Percentiles rank a stretch among this genome's conserved stretches.
phyloP scores from a whole-genome alignment of 2,797 vertebrate species.

The Vipera latastei region DNA sequence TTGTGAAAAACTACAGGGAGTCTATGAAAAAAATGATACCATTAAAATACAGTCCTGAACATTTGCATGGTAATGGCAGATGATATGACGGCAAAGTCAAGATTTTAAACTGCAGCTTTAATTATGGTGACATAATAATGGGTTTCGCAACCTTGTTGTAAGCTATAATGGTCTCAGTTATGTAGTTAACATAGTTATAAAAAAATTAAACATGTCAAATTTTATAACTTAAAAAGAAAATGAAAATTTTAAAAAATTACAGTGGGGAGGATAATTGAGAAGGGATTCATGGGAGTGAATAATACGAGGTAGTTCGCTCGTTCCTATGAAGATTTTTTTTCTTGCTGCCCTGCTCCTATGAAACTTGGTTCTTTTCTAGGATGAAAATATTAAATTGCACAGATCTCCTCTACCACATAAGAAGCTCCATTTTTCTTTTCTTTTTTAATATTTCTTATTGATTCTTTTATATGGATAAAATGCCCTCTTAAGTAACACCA shows the following conservation, averaged over 20 bases:
- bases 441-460: neutral
- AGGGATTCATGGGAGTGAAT: neutral
- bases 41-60: neutral
- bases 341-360: too few species aligned
- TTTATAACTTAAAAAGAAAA: neutral
- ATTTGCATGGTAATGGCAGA: neutral
- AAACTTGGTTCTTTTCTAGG: neutral
- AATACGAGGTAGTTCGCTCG: neutral
- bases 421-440: neutral
- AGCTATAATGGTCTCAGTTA: neutral
- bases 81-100: neutral
- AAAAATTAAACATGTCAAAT: neutral
- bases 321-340: neutral
- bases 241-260: neutral
- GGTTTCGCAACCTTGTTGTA: neutral
- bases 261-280: too few species aligned
- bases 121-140: conserved; percentile 6
- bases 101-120: neutral
- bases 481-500: too few species aligned
- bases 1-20: neutral
- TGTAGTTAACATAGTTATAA: neutral
- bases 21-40: neutral
- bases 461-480: too few species aligned
- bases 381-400: neutral
- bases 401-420: neutral